Conservation (phyloP, 1,140 invertebrate genomes). For the Asobara japonica region DNA sequence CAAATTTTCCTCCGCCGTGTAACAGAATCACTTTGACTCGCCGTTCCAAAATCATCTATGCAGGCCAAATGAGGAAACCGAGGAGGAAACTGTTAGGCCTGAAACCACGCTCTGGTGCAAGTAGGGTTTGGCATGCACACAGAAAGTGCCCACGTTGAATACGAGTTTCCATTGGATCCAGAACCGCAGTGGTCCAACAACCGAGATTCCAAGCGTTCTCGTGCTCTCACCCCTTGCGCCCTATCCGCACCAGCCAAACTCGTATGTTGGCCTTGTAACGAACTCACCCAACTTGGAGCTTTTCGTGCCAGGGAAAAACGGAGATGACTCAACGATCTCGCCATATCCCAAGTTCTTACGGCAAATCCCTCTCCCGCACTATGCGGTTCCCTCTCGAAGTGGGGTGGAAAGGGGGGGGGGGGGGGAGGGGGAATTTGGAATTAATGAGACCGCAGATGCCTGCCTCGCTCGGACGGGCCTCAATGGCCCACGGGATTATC, state of each 20-base stretch:
- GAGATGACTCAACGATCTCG: not conserved
- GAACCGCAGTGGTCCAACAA: slow-evolving; percentile 36
- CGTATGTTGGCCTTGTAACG: slow-evolving; percentile 24
- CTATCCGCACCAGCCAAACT: slow-evolving; percentile 20
- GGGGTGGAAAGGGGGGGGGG: not conserved
- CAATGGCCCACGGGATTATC: slow-evolving; percentile 29
- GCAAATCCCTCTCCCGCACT: not conserved
- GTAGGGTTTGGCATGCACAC: slow-evolving; percentile 1
- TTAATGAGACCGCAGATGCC: slow-evolving; percentile 22
- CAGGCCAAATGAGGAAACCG: too few species aligned
- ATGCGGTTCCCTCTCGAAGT: not conserved
- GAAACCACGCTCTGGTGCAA: not conserved
- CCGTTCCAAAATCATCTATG: not conserved
- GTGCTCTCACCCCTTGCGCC: not conserved
- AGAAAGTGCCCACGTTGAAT: slow-evolving; percentile 5
- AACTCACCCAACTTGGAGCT: slow-evolving; percentile 22
- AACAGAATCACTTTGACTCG: not conserved
- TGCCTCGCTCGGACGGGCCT: slow-evolving; percentile 16
- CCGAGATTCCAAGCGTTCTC: slow-evolving; percentile 24
- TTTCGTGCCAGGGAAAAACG: slow-evolving; percentile 8
- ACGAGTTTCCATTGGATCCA: slow-evolving; percentile 32
- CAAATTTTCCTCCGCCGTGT: too few species aligned
- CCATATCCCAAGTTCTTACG: not conserved
- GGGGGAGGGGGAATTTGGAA: slow-evolving; percentile 11
- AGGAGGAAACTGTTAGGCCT: not conserved